Percentiles rank a stretch among this genome's conserved stretches.
These are phyloP conservation scores for Neodon shergylaensis DNA, from an alignment of 2,113 vertebrate species.

Conservation along the genomic window DNA sequence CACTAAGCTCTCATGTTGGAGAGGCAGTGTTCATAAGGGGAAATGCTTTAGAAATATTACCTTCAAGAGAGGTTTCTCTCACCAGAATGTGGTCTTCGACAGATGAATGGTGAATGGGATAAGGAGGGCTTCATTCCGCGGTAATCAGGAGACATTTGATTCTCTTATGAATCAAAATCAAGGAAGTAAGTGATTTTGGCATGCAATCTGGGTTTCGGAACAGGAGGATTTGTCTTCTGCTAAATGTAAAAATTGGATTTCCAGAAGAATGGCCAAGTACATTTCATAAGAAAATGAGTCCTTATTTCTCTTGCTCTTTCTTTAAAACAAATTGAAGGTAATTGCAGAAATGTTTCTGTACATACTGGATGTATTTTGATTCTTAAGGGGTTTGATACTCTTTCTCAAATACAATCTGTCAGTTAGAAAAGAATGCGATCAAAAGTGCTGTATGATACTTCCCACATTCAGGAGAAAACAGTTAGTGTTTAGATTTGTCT, in stretches of 20 bases:
- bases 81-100: not conserved
- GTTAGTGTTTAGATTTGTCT: not conserved
- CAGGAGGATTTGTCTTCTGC: not conserved
- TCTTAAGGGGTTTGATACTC: not conserved
- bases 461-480: not conserved
- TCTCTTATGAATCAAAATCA: not conserved
- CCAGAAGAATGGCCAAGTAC: not conserved
- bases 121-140: not conserved
- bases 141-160: not conserved
- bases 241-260: not conserved
- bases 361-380: not conserved
- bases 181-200: not conserved
- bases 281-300: not conserved
- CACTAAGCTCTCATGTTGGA: not conserved
- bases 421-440: not conserved
- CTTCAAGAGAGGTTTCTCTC: not conserved
- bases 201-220: not conserved
- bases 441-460: not conserved
- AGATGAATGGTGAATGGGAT: not conserved
- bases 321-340: conserved; percentile 12
- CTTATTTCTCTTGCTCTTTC: not conserved
- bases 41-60: not conserved
- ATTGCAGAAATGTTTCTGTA: conserved; percentile 11
- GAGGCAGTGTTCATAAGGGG: not conserved
- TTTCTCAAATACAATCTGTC: not conserved